Evolutionary conservation across 2,797 vertebrate species (phyloP).

Genomic region (Melanotaenia maccullochi): DNA sequence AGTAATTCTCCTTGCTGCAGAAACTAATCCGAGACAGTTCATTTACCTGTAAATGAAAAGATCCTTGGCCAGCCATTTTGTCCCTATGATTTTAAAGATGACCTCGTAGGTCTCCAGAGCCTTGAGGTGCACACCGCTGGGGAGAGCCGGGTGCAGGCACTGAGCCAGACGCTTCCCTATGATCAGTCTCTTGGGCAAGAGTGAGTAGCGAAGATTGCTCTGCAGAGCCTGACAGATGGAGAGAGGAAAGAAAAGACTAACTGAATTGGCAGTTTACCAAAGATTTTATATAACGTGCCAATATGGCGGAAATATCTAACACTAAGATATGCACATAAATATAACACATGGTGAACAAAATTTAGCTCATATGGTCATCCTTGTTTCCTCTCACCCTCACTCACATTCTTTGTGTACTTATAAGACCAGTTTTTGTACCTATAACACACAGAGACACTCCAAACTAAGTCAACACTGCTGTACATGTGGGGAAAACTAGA

Average conservation of each 20-base stretch:
- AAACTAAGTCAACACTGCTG: slow-evolving; percentile 55
- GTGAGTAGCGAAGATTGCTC: slow-evolving; percentile 95
- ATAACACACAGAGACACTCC: slow-evolving; percentile 34
- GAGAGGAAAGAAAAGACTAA: background rate
- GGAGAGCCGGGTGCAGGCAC: slow-evolving; percentile 95
- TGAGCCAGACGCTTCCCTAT: slow-evolving; percentile 97
- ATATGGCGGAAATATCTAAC: background rate
- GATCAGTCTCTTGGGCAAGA: slow-evolving; percentile 91
- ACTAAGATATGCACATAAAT: background rate
- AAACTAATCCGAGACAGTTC: background rate
- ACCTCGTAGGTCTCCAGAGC: slow-evolving; percentile 98
- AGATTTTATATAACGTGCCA: background rate
- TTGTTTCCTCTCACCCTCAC: background rate
- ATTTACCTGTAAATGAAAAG: slow-evolving; percentile 96
- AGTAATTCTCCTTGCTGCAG: slow-evolving; percentile 9
- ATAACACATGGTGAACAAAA: background rate
- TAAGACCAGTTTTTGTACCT: background rate
- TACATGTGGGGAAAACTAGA: slow-evolving; percentile 1
- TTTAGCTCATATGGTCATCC: background rate
- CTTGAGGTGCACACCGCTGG: slow-evolving; percentile 96
- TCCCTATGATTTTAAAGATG: slow-evolving; percentile 98
- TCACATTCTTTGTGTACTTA: slow-evolving; percentile 10
- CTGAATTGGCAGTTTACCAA: background rate
- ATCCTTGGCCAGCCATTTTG: slow-evolving; percentile 97
- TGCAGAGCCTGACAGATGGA: slow-evolving; percentile 89